Evolutionary conservation across 2,113 vertebrate species (phyloP), one percentile per base, ranked within the genome.

Genomic region (Nesoenas mayeri): DNA sequence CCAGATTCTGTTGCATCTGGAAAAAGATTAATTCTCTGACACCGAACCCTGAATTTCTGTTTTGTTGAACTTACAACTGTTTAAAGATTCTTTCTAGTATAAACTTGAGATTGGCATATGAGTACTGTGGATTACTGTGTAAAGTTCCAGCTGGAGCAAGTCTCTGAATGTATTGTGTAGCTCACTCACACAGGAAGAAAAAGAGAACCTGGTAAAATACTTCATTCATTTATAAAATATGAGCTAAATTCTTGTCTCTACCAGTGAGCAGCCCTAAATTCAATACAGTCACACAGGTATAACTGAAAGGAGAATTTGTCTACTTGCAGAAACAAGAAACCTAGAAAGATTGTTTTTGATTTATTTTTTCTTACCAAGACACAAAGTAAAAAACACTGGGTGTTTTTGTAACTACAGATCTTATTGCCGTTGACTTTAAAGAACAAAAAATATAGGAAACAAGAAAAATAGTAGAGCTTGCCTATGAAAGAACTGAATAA

Each of bases 1-100:
- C 16, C 26, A 69, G 64, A 70, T 78, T 80, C n/a, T 88, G 38
- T 56, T 78, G 64, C 88, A 94, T 61, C 64, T 88, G 95, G 85
- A 80, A 80, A 60, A 96, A 74, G 93, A 95, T 93, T 86, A 92
- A 93, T 96, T 93, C 93, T 69, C 65, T 92, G 93, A 94, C 92
- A 92, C 31, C 0, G 0, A 96, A 88, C 26, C 26, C 70, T 70
- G 85, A 83, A 80, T 88, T 94, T 93, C 81, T 93, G 86, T 89
- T 96, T 95, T 88, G 88, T 89, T 96, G 88, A 96, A 95, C 53
- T 93, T 92, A 36, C 0, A 90, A 88, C 69, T 94, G 66, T 89
- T 94, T 79, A 91, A 88, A 94, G 72, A 92, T 88, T 94, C 81
- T 60, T 93, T 86, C 79, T 91, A 90, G 51, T 82, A 83, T 95